phyloP scores from a whole-genome alignment of 1,140 invertebrate species.

The Leguminivora glycinivorella region DNA sequence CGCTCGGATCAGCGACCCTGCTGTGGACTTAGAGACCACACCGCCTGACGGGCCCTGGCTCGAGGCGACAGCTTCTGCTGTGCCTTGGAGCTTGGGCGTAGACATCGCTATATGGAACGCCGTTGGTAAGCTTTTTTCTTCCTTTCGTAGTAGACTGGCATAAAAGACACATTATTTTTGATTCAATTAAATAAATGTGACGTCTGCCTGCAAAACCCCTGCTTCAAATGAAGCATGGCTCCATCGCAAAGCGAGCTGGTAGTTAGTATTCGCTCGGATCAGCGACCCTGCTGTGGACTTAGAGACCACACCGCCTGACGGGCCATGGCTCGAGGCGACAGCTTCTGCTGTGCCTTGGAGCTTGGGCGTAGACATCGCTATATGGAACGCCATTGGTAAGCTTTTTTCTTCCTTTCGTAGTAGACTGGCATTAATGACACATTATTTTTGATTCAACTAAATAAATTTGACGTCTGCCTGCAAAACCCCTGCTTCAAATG shows the following conservation, averaged over 20 bases:
- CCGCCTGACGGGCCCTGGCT: slow-evolving; percentile 71
- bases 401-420: too few species aligned
- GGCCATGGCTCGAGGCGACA: slow-evolving; percentile 69
- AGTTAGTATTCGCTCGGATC: slow-evolving; percentile 68
- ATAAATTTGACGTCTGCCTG: too few species aligned
- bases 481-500: slow-evolving; percentile 72
- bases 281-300: slow-evolving; percentile 67
- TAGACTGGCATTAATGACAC: too few species aligned
- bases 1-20: slow-evolving; percentile 66
- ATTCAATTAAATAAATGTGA: too few species aligned
- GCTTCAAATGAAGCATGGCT: slow-evolving; percentile 73
- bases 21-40: slow-evolving; percentile 67
- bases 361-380: slow-evolving; percentile 69
- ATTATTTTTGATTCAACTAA: too few species aligned
- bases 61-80: slow-evolving; percentile 63
- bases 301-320: slow-evolving; percentile 70
- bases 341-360: slow-evolving; percentile 69
- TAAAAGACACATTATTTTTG: too few species aligned
- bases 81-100: slow-evolving; percentile 71
- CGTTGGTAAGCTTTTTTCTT: slow-evolving; percentile 58
- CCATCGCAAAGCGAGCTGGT: slow-evolving; percentile 68
- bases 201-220: too few species aligned
- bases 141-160: too few species aligned
- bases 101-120: slow-evolving; percentile 75
- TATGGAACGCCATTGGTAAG: slow-evolving; percentile 75